Base-by-base conservation (phyloP, 2,888 invertebrate species). In the Tetheella fluctuosa region DNA sequence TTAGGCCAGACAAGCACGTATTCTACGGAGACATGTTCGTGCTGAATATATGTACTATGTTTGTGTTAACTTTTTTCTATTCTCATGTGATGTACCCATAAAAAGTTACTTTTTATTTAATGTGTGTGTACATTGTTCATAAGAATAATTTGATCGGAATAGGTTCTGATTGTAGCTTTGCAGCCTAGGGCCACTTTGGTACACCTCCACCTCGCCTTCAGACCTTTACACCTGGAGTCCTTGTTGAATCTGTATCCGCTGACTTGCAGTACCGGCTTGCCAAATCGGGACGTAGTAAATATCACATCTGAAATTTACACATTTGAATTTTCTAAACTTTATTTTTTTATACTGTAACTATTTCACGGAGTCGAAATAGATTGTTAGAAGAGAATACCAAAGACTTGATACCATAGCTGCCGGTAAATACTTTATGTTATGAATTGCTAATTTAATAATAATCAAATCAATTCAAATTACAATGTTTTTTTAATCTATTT, bases 91-190 rank as follows among this genome's bases (percentile, higher is more conserved):
- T n/a, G n/a, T n/a, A n/a, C n/a, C n/a, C n/a, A n/a, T n/a, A n/a
- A n/a, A n/a, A n/a, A n/a, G n/a, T n/a, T n/a, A n/a, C n/a, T n/a
- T n/a, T n/a, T n/a, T 7, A 7, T 34, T 34, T 13, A 34, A 61
- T 74, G 75, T 54, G 64, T 71, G 59, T 75, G 76, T 12, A 12
- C 7, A 39, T 56, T n/a, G n/a, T 63, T 70, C 4, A 30, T 6
- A 17, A 55, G 67, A 3, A 87, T 61, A 52, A 86, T 80, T 0
- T 63, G 53, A 57, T 80, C 68, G 10, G 80, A 67, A 6, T 76
- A 54, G 0, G 86, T 87, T 15, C 69, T 74, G 12, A 86, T 58
- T 5, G 69, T 74, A 1, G 86, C 85, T 15, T 73, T 73, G 62
- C 86, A 86, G 0, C 84, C 82, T 20, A 6, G 1, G 10, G 20